A percentile compares a stretch with the other conserved stretches of the same genome.
Conservation (phyloP, 2,113 vertebrate species). For the Lichenostomus cassidix region DNA sequence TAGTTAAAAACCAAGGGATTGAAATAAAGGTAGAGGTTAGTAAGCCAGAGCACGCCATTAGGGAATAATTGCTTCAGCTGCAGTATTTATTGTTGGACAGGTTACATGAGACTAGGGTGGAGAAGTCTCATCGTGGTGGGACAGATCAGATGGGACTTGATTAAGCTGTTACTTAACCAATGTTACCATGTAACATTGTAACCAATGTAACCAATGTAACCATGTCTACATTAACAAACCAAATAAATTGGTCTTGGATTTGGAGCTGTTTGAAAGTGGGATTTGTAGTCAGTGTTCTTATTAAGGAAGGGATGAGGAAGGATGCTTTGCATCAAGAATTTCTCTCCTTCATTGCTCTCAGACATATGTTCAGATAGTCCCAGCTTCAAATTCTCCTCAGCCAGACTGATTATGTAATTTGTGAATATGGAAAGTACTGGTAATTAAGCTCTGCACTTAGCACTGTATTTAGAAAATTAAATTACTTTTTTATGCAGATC, state of each 20-base stretch:
- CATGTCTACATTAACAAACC: background rate
- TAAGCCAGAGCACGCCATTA: background rate
- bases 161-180: background rate
- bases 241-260: background rate
- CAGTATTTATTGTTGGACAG: background rate
- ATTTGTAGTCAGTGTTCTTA: background rate
- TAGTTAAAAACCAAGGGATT: background rate
- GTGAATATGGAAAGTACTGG: slow-evolving; percentile 2
- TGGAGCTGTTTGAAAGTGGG: background rate
- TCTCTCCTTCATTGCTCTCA: background rate
- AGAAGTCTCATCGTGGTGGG: background rate
- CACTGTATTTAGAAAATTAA: background rate
- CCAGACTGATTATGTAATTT: background rate
- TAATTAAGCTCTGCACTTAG: slow-evolving; percentile 36
- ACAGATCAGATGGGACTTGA: background rate
- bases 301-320: background rate
- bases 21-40: background rate
- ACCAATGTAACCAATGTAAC: too few species aligned
- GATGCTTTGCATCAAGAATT: background rate
- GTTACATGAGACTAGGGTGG: background rate
- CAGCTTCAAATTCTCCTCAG: background rate
- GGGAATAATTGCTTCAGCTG: background rate
- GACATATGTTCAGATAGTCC: background rate
- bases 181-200: too few species aligned
- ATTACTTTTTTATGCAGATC: background rate